Evolutionary conservation across 2,797 vertebrate species (phyloP).

Genomic region (Gephyroberyx darwinii): DNA sequence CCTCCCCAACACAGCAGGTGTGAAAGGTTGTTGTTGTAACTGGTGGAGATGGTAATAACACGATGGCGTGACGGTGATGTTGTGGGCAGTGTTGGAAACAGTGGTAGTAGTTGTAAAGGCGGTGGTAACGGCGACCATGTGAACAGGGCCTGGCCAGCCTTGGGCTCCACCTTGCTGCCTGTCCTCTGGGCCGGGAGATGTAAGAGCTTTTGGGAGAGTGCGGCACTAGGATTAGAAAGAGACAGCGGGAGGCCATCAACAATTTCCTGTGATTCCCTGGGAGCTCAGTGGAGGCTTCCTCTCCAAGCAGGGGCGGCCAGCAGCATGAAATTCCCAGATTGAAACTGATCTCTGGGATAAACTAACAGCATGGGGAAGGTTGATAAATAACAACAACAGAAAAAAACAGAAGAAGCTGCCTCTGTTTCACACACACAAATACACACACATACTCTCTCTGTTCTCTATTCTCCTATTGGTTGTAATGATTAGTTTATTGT

Average conservation of each 20-base stretch:
- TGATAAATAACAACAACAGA: slow-evolving; percentile 30
- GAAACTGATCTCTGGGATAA: slow-evolving; percentile 72
- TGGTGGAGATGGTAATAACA: background rate
- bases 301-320: slow-evolving; percentile 58
- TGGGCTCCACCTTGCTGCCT: background rate
- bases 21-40: background rate
- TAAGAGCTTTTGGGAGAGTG: slow-evolving; percentile 25
- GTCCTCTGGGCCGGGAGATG: background rate
- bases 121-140: background rate
- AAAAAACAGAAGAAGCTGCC: slow-evolving; percentile 24
- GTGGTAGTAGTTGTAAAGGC: slow-evolving; percentile 25
- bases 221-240: slow-evolving; percentile 65
- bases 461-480: background rate
- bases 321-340: slow-evolving; percentile 69
- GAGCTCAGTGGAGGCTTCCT: slow-evolving; percentile 76
- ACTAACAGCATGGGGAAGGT: slow-evolving; percentile 45
- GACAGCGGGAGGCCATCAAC: slow-evolving; percentile 62
- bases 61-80: background rate
- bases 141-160: no score
- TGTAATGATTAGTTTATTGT: background rate
- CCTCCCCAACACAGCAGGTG: background rate
- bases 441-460: background rate
- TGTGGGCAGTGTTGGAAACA: no score
- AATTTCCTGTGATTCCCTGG: slow-evolving; percentile 72
- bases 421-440: slow-evolving; percentile 24